These are phyloP conservation scores for Syrrhaptes paradoxus DNA, from an alignment of 2,113 vertebrate genomes.

Conservation along the genomic window DNA sequence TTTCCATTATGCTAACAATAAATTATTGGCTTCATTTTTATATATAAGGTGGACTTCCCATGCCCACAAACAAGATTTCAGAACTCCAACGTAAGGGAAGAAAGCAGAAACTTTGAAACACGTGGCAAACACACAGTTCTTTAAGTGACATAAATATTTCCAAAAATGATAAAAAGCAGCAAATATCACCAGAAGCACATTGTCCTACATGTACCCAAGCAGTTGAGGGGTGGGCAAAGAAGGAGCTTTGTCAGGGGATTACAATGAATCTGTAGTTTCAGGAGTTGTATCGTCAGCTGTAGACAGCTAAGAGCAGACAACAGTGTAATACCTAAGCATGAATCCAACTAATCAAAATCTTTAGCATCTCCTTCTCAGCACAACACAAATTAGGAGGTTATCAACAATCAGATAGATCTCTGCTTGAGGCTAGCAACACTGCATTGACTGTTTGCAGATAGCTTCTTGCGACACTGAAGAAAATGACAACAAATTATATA, in stretches of 20 bases:
- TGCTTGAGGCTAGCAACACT: neutral
- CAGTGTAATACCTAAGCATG: neutral
- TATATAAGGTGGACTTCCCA: neutral
- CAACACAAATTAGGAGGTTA: neutral
- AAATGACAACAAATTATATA: neutral
- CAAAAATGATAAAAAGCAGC: neutral
- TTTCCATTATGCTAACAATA: neutral
- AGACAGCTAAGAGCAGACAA: neutral
- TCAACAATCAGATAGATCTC: neutral
- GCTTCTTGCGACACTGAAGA: neutral
- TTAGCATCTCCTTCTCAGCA: neutral
- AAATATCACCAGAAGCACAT: neutral
- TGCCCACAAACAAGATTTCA: neutral
- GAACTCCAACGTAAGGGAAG: neutral
- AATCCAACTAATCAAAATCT: neutral
- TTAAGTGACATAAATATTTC: neutral
- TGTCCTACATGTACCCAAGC: neutral
- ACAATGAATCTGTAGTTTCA: neutral
- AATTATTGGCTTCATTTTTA: neutral
- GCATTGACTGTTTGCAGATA: neutral
- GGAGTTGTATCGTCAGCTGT: neutral
- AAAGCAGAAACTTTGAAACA: neutral
- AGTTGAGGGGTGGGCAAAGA: neutral
- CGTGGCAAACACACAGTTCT: neutral
- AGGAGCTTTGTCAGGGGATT: neutral